Conservation (phyloP, 2,888 invertebrate species). For the Hermodice carunculata region DNA sequence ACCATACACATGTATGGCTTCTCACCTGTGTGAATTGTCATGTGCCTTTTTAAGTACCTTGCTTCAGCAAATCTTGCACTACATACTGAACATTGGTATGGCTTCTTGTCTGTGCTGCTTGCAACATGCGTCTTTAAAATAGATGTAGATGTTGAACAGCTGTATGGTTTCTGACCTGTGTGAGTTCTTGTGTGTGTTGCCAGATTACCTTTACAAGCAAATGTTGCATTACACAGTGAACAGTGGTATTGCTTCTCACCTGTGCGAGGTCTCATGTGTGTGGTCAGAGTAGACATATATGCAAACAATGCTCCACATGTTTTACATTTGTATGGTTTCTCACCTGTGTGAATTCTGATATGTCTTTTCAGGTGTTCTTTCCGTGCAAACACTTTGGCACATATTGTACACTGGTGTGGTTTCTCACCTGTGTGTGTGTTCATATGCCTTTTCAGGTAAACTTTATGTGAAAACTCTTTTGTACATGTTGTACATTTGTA, state of each 20-base stretch:
- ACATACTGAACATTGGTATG: constrained; percentile 5
- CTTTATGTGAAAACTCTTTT: too few species aligned
- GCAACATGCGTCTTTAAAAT: constrained; percentile 10
- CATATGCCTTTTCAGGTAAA: too few species aligned
- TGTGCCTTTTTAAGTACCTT: constrained; percentile 3
- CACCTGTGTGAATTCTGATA: too few species aligned
- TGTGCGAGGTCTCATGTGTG: not conserved
- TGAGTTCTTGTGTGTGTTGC: constrained; percentile 1
- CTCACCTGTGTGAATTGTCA: constrained; percentile 1
- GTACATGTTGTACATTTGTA: too few species aligned
- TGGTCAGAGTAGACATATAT: too few species aligned
- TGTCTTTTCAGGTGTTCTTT: too few species aligned
- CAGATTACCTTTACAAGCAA: constrained; percentile 7
- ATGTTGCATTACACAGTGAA: not conserved
- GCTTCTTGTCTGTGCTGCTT: constrained; percentile 13
- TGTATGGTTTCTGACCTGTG: constrained; percentile 7
- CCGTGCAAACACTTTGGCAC: too few species aligned
- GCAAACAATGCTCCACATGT: too few species aligned
- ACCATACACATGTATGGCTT: constrained; percentile 12
- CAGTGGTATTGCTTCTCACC: constrained; percentile 4
- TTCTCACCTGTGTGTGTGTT: too few species aligned
- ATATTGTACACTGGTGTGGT: too few species aligned
- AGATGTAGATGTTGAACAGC: too few species aligned
- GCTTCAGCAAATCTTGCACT: constrained; percentile 1
- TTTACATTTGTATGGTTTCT: too few species aligned